Percentiles rank a stretch among this genome's conserved stretches.
Conservation (phyloP, 2,113 vertebrate genomes). For the Archilochus colubris region DNA sequence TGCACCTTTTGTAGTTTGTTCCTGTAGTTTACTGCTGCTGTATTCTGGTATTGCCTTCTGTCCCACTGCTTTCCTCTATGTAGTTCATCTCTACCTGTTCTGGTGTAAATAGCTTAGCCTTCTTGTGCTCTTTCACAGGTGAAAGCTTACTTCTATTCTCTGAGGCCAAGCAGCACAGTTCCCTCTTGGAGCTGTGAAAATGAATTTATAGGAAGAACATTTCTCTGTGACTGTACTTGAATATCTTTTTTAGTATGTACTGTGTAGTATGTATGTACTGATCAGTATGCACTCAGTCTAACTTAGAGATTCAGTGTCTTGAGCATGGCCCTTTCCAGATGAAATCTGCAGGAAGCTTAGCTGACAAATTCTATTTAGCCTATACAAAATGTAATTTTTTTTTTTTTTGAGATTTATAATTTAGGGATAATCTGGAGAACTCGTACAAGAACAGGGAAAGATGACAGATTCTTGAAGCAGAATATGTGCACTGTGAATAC, state of each 20-base stretch:
- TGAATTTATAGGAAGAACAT: background rate
- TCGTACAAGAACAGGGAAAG: background rate
- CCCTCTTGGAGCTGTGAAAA: background rate
- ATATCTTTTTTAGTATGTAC: background rate
- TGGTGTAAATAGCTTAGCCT: background rate
- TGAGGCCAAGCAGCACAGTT: background rate
- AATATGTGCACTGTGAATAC: background rate
- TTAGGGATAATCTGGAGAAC: background rate
- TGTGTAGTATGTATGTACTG: background rate
- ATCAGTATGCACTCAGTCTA: background rate
- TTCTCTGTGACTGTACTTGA: background rate
- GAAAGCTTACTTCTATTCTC: background rate
- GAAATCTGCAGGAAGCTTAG: background rate
- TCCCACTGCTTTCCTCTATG: background rate
- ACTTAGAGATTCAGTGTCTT: background rate
- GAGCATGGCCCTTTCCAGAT: background rate
- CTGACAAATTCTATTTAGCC: background rate
- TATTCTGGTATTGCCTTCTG: background rate
- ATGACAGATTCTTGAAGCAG: background rate
- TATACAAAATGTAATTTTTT: background rate
- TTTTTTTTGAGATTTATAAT: background rate
- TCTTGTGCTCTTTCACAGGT: background rate
- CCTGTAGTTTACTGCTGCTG: background rate
- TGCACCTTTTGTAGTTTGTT: background rate
- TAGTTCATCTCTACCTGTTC: background rate